A percentile compares a stretch with the other conserved stretches of the same genome.
These are phyloP conservation scores for Pleuronectes platessa DNA, from an alignment of 2,113 vertebrate genomes.

Conservation along the genomic window DNA sequence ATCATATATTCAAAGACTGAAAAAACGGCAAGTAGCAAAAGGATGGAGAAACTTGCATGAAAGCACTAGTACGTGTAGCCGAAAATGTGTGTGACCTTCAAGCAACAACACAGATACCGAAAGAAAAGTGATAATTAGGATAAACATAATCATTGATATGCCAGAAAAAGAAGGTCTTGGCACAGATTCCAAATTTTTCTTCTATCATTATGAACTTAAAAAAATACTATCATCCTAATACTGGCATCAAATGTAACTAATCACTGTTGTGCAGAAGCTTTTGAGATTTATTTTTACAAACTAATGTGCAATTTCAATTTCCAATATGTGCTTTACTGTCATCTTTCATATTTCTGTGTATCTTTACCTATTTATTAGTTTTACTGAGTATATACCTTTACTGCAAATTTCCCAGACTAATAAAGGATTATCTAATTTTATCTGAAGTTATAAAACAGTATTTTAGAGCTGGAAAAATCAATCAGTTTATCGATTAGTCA, in stretches of 20 bases:
- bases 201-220: background rate
- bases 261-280: too few relatives aligned
- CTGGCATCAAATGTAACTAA: too few relatives aligned
- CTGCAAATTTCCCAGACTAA: background rate
- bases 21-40: conserved; percentile 12
- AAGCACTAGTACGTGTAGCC: too few relatives aligned
- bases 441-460: too few relatives aligned
- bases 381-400: background rate
- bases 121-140: background rate
- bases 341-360: background rate
- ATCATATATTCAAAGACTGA: conserved; percentile 11
- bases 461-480: background rate
- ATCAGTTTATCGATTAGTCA: background rate
- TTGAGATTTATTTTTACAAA: too few relatives aligned
- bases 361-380: background rate
- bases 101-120: too few relatives aligned
- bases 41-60: background rate
- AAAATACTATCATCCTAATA: too few relatives aligned
- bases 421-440: background rate
- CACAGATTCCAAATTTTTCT: background rate
- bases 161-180: too few relatives aligned
- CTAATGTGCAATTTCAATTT: too few relatives aligned
- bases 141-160: background rate
- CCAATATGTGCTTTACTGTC: too few relatives aligned
- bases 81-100: too few relatives aligned